Evolutionary conservation across 2,888 invertebrate genomes (phyloP).

Genomic region (Leptinotarsa juncta): DNA sequence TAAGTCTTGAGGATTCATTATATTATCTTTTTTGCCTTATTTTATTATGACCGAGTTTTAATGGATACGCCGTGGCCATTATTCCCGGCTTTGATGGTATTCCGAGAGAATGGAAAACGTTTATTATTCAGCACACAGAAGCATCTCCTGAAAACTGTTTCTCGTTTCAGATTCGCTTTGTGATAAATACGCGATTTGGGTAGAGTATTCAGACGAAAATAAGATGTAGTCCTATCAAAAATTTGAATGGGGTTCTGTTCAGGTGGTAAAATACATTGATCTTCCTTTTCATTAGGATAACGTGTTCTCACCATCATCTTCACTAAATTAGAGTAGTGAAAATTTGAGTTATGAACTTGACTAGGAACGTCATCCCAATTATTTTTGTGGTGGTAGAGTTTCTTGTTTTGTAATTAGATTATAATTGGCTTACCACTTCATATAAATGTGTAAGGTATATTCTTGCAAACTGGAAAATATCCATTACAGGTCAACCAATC

Average conservation of each 20-base stretch:
- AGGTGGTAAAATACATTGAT: not conserved
- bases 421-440: too few species aligned
- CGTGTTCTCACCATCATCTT: too few species aligned
- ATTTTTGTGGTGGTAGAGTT: too few species aligned
- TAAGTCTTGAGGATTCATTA: conserved; percentile 56
- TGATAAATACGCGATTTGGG: conserved; percentile 1
- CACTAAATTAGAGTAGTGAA: too few species aligned
- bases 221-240: not conserved
- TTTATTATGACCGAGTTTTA: conserved; percentile 48
- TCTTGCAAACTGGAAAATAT: too few species aligned
- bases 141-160: conserved; percentile 4
- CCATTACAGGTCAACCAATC: too few species aligned
- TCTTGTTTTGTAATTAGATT: too few species aligned
- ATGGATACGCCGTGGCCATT: conserved; percentile 41
- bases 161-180: conserved; percentile 14
- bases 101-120: conserved; percentile 24
- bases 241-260: not conserved
- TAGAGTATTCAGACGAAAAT: not conserved
- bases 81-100: conserved; percentile 34
- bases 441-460: too few species aligned
- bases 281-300: too few species aligned
- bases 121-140: conserved; percentile 20
- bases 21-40: conserved; percentile 47
- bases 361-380: too few species aligned
- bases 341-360: too few species aligned